Percentiles rank a stretch among this genome's conserved stretches.
Conservation (phyloP, 2,888 invertebrate species). For the Hirtodrosophila alboralis region DNA sequence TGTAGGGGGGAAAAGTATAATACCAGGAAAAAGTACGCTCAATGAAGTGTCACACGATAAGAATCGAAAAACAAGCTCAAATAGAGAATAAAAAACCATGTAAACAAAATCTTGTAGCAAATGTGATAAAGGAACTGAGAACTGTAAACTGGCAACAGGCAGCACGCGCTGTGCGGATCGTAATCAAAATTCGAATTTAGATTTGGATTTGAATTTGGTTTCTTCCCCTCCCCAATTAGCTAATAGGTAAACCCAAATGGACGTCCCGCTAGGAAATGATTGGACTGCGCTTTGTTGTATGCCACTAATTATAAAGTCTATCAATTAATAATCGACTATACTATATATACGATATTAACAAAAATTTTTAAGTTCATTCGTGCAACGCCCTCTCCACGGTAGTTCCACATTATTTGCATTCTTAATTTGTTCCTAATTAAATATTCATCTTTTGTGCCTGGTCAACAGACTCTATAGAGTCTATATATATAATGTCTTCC, state of each 20-base stretch:
- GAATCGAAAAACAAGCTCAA: conserved; percentile 13
- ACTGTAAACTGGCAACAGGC: not conserved
- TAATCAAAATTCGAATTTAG: conserved; percentile 25
- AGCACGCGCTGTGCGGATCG: conserved; percentile 56
- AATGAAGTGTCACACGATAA: conserved; percentile 24
- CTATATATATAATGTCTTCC: not conserved
- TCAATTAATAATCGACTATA: conserved; percentile 69
- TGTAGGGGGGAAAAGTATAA: not conserved
- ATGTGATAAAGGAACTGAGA: conserved; percentile 26
- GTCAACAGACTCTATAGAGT: conserved; percentile 16
- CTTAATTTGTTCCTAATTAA: conserved; percentile 77
- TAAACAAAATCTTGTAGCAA: conserved; percentile 14
- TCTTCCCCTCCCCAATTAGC: conserved; percentile 47
- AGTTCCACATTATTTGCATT: conserved; percentile 77
- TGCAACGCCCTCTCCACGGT: conserved; percentile 56
- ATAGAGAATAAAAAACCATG: too few relatives aligned
- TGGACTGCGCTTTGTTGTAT: conserved; percentile 54
- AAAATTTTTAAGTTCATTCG: conserved; percentile 29
- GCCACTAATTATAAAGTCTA: conserved; percentile 67
- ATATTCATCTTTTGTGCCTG: conserved; percentile 72
- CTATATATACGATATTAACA: not conserved
- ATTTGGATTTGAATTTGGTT: too few relatives aligned
- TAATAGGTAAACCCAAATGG: conserved; percentile 29
- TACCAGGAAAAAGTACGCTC: too few relatives aligned
- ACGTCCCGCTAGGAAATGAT: conserved; percentile 41